Evolutionary conservation across 2,797 vertebrate genomes (phyloP).

Genomic region (Leptatherina wallacei): DNA sequence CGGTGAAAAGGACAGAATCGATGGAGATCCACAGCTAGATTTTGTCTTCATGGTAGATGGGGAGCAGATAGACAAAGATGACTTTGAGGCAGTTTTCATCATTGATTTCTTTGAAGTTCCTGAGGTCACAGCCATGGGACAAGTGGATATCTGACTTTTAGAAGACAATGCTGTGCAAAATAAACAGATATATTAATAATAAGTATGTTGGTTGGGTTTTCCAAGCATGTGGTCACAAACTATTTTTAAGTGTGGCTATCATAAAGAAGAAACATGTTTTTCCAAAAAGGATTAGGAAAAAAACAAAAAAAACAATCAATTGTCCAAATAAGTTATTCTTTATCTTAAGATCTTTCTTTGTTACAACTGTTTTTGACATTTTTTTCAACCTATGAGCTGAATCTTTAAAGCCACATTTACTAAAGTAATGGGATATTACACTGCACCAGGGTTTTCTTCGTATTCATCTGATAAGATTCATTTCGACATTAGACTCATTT

Average conservation of each 20-base stretch:
- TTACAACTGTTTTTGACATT: too few relatives aligned
- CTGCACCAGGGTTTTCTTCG: not conserved
- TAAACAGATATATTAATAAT: constrained; percentile 22
- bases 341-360: not conserved
- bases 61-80: constrained; percentile 23
- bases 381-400: not conserved
- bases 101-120: constrained; percentile 48
- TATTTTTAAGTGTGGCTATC: not conserved
- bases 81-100: constrained; percentile 30
- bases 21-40: constrained; percentile 28
- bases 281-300: not conserved
- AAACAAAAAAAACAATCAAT: not conserved
- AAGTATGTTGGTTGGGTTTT: constrained; percentile 4
- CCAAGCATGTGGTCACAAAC: not conserved
- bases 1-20: constrained; percentile 22
- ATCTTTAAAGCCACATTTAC: not conserved
- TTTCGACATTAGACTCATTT: not conserved
- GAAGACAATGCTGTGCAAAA: constrained; percentile 41
- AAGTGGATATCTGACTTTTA: constrained; percentile 31
- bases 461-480: not conserved
- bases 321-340: too few relatives aligned
- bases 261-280: not conserved
- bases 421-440: not conserved
- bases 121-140: constrained; percentile 26
- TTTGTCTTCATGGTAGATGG: constrained; percentile 35